These are phyloP conservation scores for Heteractis magnifica DNA, from an alignment of 92 coral and sea anemone species.

Conservation along the genomic window DNA sequence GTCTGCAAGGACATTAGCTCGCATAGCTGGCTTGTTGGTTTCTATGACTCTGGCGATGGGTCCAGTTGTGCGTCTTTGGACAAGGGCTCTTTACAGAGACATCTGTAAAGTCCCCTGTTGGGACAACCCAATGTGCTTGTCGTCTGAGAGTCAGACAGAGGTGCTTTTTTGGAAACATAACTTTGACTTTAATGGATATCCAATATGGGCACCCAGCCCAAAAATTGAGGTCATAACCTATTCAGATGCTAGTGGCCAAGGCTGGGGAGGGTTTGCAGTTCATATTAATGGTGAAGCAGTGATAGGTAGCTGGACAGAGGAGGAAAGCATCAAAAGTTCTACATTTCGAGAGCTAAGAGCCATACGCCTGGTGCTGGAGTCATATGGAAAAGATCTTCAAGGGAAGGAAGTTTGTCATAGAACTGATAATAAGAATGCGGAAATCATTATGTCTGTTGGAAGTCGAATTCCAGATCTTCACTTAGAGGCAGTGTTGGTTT, in stretches of 20 bases:
- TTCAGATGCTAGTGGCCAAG: conserved; percentile 62
- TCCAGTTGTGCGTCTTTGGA: conserved; percentile 60
- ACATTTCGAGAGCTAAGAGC: no score
- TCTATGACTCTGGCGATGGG: conserved; percentile 68
- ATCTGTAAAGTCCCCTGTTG: conserved; percentile 34
- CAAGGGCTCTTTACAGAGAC: conserved; percentile 39
- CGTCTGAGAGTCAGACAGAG: conserved; percentile 37
- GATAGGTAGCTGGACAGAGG: no score
- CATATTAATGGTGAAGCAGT: no score
- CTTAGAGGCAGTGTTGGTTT: no score
- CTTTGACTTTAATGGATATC: conserved; percentile 17
- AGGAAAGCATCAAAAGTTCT: no score
- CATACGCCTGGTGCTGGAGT: no score
- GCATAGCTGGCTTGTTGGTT: conserved; percentile 33
- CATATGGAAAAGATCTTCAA: no score
- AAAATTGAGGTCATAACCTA: conserved; percentile 52
- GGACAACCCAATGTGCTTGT: conserved; percentile 32
- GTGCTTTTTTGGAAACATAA: conserved; percentile 41
- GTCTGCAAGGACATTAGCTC: conserved; percentile 41
- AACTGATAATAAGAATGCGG: no score
- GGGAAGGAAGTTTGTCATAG: no score
- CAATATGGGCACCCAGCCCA: conserved; percentile 59
- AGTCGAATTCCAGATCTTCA: no score
- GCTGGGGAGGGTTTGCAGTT: no score
- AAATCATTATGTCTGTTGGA: no score